Conservation (phyloP, 2,888 invertebrate genomes). For the Drosophila ezoana region DNA sequence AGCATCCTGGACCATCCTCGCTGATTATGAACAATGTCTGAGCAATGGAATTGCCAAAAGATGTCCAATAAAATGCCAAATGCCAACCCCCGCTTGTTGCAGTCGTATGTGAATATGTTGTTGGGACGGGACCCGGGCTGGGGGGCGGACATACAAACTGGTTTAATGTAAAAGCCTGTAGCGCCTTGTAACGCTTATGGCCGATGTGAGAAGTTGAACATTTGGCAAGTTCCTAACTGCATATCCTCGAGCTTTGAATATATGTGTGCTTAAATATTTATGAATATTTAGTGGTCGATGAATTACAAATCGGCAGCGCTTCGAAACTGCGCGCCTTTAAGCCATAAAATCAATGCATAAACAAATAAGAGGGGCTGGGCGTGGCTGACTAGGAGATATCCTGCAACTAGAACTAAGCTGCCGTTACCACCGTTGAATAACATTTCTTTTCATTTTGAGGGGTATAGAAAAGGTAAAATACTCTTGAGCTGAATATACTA, state of each 20-base stretch:
- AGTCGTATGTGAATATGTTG: constrained; percentile 44
- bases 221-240: constrained; percentile 11
- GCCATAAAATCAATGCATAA: too few relatives aligned
- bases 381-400: too few relatives aligned
- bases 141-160: constrained; percentile 24
- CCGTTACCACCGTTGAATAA: too few relatives aligned
- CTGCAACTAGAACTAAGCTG: too few relatives aligned
- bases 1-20: constrained; percentile 56
- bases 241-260: constrained; percentile 1
- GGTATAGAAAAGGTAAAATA: too few relatives aligned
- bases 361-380: too few relatives aligned
- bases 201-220: constrained; percentile 3
- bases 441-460: too few relatives aligned
- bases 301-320: background rate
- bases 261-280: background rate
- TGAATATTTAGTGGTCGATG: background rate
- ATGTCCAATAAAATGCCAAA: constrained; percentile 35
- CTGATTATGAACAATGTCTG: constrained; percentile 69
- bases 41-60: constrained; percentile 50
- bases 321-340: too few relatives aligned
- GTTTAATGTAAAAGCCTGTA: constrained; percentile 27
- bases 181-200: constrained; percentile 21
- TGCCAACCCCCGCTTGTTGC: constrained; percentile 41
- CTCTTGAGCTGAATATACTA: too few relatives aligned
- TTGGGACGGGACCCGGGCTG: constrained; percentile 8